Conservation (phyloP, 2,113 vertebrate genomes). For the Cavia porcellus region DNA sequence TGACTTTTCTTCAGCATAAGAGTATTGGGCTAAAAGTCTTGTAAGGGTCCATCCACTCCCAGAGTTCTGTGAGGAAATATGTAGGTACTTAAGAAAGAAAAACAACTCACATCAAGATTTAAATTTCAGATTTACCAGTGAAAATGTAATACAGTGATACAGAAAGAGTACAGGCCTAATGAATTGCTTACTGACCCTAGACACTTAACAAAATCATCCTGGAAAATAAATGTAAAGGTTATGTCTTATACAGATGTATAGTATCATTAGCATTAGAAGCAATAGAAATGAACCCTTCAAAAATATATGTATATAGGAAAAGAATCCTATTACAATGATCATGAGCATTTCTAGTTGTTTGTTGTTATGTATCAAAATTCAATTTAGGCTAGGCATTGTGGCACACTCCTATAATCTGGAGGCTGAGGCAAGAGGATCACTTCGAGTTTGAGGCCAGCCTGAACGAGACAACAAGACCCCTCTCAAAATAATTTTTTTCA, state of each 20-base stretch:
- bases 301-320: not conserved
- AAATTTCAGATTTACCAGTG: not conserved
- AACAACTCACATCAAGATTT: not conserved
- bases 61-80: not conserved
- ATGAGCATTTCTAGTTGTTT: not conserved
- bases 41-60: not conserved
- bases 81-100: not conserved
- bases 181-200: not conserved
- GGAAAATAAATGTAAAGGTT: not conserved
- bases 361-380: not conserved
- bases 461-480: not conserved
- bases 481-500: not conserved
- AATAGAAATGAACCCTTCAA: not conserved
- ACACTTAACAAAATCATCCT: not conserved
- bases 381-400: not conserved
- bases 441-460: not conserved
- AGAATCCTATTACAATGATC: not conserved
- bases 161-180: not conserved
- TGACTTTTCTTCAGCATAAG: not conserved
- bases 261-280: not conserved
- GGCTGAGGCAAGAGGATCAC: not conserved
- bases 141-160: not conserved
- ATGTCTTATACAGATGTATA: not conserved
- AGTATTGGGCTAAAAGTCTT: not conserved
- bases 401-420: not conserved